Base-by-base conservation (phyloP, 2,888 invertebrate species). In the Mantis religiosa region DNA sequence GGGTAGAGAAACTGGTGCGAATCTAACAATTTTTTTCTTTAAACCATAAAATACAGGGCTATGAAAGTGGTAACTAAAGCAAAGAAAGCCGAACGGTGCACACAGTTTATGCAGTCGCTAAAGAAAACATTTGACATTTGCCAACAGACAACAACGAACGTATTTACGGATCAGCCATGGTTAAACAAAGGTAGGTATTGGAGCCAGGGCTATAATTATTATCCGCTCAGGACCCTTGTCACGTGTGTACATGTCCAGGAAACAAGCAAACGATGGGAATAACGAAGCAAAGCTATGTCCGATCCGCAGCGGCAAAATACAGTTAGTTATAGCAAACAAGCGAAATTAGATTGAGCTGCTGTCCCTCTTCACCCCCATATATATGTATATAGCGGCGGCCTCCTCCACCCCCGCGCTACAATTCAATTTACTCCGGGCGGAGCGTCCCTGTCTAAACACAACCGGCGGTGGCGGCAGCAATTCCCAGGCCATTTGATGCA, bases 401-500 rank as follows among this genome's bases (percentile, higher is more conserved):
- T 71, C 54, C 25, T 71, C 20, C 54, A 71, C 87, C 87, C 87
- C 34, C 87, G 25, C 30, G 82, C 82, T 82, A 87, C 87, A 87
- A 87, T 87, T 87, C 87, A 87, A 87, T 87, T 87, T 87, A 87
- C 87, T 82, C 34, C 82, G 87, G 34, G 87, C 30, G 82, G 12
- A 81, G 87, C 82, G 82, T 87, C 85, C 81, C 87, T 87, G 84
- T 89, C 85, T 87, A 89, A 87, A 89, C 87, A 89, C 85, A 71
- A 71, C 54, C 54, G 54, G 54, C 54, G 54, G 54, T 25, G 54
- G 54, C 54, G 82, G 84, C 81, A 84, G 41, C 90, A 84, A 88
- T 88, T 87, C 86, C 89, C 89, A 83, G 87, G 86, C 90, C 88
- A 88, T 90, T 89, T 89, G 85, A 90, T 90, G 90, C 89, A 90